phyloP scores from a whole-genome alignment of 2,113 vertebrate species.

The Tamias sibiricus region DNA sequence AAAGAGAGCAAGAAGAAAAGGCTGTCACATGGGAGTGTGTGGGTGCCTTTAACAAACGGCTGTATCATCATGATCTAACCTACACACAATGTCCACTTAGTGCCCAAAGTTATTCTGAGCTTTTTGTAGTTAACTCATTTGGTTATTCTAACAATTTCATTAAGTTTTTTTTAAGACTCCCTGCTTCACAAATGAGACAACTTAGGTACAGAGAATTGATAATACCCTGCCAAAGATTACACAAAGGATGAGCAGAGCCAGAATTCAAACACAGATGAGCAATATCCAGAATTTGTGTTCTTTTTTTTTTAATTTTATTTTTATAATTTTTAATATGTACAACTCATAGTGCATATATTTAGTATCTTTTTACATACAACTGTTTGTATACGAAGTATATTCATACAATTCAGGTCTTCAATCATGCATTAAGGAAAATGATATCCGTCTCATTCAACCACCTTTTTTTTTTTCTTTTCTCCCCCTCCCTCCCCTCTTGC shows the following conservation, averaged over 20 bases:
- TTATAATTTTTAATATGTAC: too few relatives aligned
- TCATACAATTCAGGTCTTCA: too few relatives aligned
- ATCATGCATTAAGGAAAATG: too few relatives aligned
- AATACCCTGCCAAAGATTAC: not conserved
- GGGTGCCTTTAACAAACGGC: not conserved
- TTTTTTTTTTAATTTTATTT: too few relatives aligned
- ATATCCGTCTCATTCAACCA: too few relatives aligned
- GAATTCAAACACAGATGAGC: not conserved
- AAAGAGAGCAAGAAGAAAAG: not conserved
- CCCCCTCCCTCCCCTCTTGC: too few relatives aligned
- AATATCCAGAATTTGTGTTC: not conserved
- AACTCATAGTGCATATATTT: too few relatives aligned
- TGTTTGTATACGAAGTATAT: too few relatives aligned
- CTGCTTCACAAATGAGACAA: not conserved
- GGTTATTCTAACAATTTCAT: not conserved
- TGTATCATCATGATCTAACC: not conserved
- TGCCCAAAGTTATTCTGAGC: not conserved
- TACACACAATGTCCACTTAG: not conserved
- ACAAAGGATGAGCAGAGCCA: not conserved
- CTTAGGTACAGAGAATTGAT: not conserved
- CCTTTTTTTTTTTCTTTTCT: too few relatives aligned
- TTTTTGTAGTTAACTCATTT: not conserved
- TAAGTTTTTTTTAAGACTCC: not conserved
- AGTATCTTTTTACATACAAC: too few relatives aligned
- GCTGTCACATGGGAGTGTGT: too few relatives aligned